Evolutionary conservation across 2,113 vertebrate genomes (phyloP).

Genomic region (Corythornis vintsioides): DNA sequence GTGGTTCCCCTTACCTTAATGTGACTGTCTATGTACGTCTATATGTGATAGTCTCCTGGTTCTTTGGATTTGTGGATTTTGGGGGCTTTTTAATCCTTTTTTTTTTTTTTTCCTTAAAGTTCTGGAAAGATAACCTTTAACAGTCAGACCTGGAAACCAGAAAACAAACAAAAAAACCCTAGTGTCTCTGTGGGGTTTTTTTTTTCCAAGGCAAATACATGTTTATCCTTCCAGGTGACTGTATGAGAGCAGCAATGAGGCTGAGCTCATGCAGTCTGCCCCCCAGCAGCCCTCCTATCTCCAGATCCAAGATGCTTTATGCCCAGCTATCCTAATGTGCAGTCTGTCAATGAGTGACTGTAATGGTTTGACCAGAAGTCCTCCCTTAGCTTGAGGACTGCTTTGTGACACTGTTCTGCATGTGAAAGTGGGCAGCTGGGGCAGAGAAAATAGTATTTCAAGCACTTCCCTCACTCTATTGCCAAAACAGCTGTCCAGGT

Average conservation of each 20-base stretch:
- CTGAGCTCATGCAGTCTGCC: not conserved
- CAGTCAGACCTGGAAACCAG: not conserved
- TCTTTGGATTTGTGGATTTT: not conserved
- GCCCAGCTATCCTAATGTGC: not conserved
- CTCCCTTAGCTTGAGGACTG: not conserved
- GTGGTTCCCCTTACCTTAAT: not conserved
- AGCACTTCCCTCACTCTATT: not conserved
- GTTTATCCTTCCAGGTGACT: not conserved
- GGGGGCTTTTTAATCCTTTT: not conserved
- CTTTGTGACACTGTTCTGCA: not conserved
- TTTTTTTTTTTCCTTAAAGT: not conserved
- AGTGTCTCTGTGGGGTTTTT: not conserved
- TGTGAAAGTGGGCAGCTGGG: not conserved
- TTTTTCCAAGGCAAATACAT: not conserved
- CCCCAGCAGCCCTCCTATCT: not conserved
- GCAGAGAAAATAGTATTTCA: not conserved
- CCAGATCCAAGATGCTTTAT: not conserved
- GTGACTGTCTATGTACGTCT: not conserved
- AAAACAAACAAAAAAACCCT: not conserved
- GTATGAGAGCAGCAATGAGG: not conserved
- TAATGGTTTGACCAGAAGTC: not conserved
- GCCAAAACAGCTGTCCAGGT: not conserved
- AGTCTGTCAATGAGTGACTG: not conserved
- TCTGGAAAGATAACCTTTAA: not conserved
- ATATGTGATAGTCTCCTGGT: not conserved